Evolutionary conservation across 2,888 invertebrate species (phyloP), one percentile per base, ranked within the genome.

Genomic region (Dolomedes plantarius): DNA sequence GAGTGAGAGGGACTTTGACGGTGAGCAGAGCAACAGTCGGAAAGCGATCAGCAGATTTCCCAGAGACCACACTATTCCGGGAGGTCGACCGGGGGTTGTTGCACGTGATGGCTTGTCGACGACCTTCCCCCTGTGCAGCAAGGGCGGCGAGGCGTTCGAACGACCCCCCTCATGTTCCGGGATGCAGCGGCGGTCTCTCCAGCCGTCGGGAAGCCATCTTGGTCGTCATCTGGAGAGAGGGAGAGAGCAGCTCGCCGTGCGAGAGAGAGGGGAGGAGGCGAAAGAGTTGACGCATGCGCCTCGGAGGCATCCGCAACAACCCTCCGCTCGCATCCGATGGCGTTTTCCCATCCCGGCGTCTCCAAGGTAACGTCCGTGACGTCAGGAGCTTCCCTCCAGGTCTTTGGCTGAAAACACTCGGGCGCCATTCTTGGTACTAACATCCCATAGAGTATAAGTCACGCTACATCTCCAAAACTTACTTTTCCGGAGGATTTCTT

Each of bases 261-360:
- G 23, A 23, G 23, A 23, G 23, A 9, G 9, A 13, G 23, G 23
- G 56, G 23, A 23, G 23, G 23, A 28, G n/a, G 27, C 36, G 67
- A 16, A 74, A 78, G 73, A 41, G 31, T 41, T 29, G 32, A 64
- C 74, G 79, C 78, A 69, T 69, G 79, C 83, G 72, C 73, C 16
- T 39, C 50, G n/a, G 1, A 13, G 11, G 62, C 68, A 86, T 79
- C 78, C 69, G 74, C 85, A 78, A 79, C 74, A 78, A 46, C 79
- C 73, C 85, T 74, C 64, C 64, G 72, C 71, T 62, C 50, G 69
- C 69, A 71, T 64, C 75, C 71, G 68, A 56, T 62, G 75, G 81
- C 81, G 81, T 75, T 23, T 16, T 77, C 62, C 64, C 78, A 86
- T 86, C 85, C 85, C 78, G 78, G 85, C 78, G 79, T 86, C 71